Percentiles rank a stretch among this genome's conserved stretches.
These are phyloP conservation scores for Pycnonotus jocosus DNA, from an alignment of 2,113 vertebrate species.

Conservation along the genomic window DNA sequence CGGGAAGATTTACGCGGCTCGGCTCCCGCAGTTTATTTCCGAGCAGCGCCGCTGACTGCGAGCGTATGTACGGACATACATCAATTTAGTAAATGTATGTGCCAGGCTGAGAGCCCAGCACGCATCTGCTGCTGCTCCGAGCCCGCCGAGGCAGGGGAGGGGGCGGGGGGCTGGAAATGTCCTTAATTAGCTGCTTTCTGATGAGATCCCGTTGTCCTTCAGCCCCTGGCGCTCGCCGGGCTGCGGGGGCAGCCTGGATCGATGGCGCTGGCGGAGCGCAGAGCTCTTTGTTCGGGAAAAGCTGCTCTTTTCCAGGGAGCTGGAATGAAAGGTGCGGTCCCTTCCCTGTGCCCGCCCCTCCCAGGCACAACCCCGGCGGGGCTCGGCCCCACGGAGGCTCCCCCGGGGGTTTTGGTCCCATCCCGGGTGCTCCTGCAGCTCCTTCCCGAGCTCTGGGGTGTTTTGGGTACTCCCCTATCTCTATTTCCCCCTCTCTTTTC, in stretches of 20 bases:
- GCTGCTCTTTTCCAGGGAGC: not conserved
- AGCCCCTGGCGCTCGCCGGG: not conserved
- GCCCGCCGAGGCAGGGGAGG: not conserved
- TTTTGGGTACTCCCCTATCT: not conserved
- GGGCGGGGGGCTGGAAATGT: not conserved
- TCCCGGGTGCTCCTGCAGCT: not conserved
- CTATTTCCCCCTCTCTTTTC: accelerated
- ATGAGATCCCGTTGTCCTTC: slow-evolving; percentile 3
- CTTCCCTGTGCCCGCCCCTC: not conserved
- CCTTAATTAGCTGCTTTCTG: slow-evolving; percentile 10
- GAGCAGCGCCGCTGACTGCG: slow-evolving; percentile 37
- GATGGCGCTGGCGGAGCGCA: not conserved
- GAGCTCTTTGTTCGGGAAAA: not conserved
- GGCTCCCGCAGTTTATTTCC: slow-evolving; percentile 25
- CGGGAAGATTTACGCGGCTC: slow-evolving; percentile 32
- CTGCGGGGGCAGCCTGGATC: not conserved
- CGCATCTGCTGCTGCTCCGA: slow-evolving; percentile 14
- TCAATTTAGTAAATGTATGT: slow-evolving; percentile 14
- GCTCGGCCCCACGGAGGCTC: not conserved
- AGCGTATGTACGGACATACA: not conserved
- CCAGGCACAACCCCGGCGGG: accelerated
- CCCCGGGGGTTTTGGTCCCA: accelerated
- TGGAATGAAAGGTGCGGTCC: accelerated
- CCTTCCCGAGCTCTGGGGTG: not conserved
- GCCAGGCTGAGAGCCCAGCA: not conserved